phyloP scores from a whole-genome alignment of 2,888 invertebrate species.

The Gasteruption jaculator region DNA sequence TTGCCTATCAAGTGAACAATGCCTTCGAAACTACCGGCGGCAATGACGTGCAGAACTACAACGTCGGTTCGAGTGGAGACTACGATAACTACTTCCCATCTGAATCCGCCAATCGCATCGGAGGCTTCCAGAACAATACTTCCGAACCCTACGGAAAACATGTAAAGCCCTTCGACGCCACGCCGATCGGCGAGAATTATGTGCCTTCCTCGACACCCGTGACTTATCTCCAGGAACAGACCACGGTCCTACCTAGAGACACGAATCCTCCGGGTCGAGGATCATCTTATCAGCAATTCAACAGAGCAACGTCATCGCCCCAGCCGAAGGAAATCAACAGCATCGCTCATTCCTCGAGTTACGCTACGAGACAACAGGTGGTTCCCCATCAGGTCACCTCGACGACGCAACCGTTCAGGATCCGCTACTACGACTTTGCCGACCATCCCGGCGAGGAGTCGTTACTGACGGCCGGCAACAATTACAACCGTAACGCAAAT shows the following conservation, averaged over 20 bases:
- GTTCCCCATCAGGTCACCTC: no score
- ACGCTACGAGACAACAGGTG: no score
- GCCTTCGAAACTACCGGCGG: constrained; percentile 38
- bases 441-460: constrained; percentile 27
- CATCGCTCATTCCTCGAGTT: no score
- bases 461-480: constrained; percentile 34
- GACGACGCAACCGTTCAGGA: constrained; percentile 36
- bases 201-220: constrained; percentile 45
- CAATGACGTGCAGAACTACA: constrained; percentile 24
- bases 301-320: constrained; percentile 4
- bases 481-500: constrained; percentile 22
- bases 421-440: constrained; percentile 38
- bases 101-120: constrained; percentile 33
- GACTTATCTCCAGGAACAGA: constrained; percentile 21
- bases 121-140: constrained; percentile 53
- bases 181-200: constrained; percentile 45
- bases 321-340: neutral
- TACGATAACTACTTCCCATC: constrained; percentile 45
- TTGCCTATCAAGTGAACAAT: constrained; percentile 55
- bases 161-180: constrained; percentile 53
- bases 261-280: no score
- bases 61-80: constrained; percentile 26
- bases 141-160: constrained; percentile 54
- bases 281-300: constrained; percentile 8
- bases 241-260: no score